phyloP scores from a whole-genome alignment of 2,113 vertebrate species.

The Gadus chalcogrammus region DNA sequence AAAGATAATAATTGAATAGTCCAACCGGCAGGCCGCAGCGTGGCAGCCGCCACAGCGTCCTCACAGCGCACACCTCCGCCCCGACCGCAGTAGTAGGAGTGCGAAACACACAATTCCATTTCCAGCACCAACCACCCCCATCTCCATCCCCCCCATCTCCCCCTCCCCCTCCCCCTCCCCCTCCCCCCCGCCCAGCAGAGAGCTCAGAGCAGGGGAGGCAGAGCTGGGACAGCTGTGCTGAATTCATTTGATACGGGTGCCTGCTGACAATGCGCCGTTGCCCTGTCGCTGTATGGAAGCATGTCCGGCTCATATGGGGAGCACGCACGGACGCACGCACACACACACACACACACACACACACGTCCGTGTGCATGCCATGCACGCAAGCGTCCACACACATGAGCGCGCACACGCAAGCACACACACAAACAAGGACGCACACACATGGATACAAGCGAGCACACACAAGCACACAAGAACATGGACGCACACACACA shows the following conservation, averaged over 20 bases:
- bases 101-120: conserved; percentile 56
- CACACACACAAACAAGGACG: too few species aligned
- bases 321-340: conserved; percentile 26
- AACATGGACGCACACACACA: too few species aligned
- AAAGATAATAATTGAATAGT: too few species aligned
- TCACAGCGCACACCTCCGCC: conserved; percentile 43
- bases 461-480: too few species aligned
- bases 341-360: too few species aligned
- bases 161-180: not conserved
- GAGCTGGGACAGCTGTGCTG: conserved; percentile 66
- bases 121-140: not conserved
- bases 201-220: too few species aligned
- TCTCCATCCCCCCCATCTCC: not conserved
- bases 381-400: too few species aligned
- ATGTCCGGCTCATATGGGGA: conserved; percentile 53
- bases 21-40: too few species aligned
- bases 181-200: conserved; percentile 38
- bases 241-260: conserved; percentile 73
- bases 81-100: conserved; percentile 48
- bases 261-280: conserved; percentile 66
- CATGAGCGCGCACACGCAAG: not conserved
- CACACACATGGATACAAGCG: too few species aligned
- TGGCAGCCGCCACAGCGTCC: too few species aligned
- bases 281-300: conserved; percentile 57
- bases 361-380: too few species aligned